Evolutionary conservation across 2,888 invertebrate genomes (phyloP), one percentile per base, ranked within the genome.

Genomic region (Anthoptus insignis): DNA sequence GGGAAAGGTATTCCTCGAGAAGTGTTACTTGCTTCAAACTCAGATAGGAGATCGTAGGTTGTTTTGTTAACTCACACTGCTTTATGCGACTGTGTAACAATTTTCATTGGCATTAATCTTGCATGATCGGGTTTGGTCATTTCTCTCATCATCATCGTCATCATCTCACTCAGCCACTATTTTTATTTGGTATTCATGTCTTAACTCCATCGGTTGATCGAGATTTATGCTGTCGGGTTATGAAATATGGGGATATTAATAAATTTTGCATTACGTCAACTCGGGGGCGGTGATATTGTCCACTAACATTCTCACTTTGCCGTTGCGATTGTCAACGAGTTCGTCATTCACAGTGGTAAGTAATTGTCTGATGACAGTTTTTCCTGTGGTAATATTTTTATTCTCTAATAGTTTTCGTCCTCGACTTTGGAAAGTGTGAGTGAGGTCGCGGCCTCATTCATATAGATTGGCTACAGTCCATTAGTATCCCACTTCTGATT

Each of bases 311-410:
- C 37, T 29, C 29, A 27, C 4, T 22, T 52, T 52, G 29, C 13
- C 19, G 0, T 19, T 34, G 21, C 19, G 2, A 21, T n/a, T 21
- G 11, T 34, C 34, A 34, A 19, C 34, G 19, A 3, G 21, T 34
- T 16, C 21, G 19, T 34, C 53, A 53, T n/a, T 53, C 53, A 22
- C 21, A 32, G 29, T 53, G 7, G 2, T 34, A n/a, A 13, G 22
- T 22, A 53, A 34, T 53, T 53, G 34, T 13, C 13, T 19, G 52
- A 19, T 32, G 52, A 52, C 52, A 52, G 34, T 19, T 13, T 34
- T 34, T 37, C 29, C 19, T 53, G 7, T 34, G 22, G 21, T 27
- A 1, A 9, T 42, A 3, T 42, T 42, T 42, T 42, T 42, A 19
- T 11, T 42, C 42, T 19, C 16, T 14, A 39, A 37, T 14, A 42